Conservation (phyloP, 2,113 vertebrate genomes). For the Narcine bancroftii region DNA sequence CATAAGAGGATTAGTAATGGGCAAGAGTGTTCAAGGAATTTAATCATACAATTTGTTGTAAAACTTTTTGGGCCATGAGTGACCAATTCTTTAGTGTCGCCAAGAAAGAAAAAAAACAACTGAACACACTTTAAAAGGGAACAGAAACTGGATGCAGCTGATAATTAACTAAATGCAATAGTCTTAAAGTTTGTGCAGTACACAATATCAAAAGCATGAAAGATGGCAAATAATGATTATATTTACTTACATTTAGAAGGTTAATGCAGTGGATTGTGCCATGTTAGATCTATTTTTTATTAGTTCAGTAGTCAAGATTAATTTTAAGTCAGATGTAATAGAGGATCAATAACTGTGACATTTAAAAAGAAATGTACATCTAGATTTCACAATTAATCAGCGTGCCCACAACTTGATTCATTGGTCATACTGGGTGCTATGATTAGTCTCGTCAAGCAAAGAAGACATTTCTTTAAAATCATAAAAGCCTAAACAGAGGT, state of each 20-base stretch:
- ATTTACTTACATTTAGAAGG: neutral
- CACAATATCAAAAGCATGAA: neutral
- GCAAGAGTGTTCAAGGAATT: conserved; percentile 57
- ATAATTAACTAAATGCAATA: conserved; percentile 40
- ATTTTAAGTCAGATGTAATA: neutral
- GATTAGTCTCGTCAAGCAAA: neutral
- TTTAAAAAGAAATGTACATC: too few relatives aligned
- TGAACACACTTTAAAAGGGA: conserved; percentile 48
- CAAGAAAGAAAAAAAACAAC: conserved; percentile 46
- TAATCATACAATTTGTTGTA: conserved; percentile 58
- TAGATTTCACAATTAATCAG: too few relatives aligned
- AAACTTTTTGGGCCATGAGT: conserved; percentile 53
- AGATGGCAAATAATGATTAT: neutral
- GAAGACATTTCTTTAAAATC: neutral
- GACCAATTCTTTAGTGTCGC: conserved; percentile 47
- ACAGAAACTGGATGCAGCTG: conserved; percentile 39
- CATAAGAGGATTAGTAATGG: conserved; percentile 57
- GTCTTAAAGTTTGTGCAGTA: neutral
- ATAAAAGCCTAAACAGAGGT: too few relatives aligned
- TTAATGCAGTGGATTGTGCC: neutral
- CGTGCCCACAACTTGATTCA: neutral
- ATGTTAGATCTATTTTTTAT: neutral
- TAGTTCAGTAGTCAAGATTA: neutral
- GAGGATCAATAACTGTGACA: neutral
- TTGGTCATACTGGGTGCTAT: neutral